Conservation (phyloP, 37 sponge, comb jelly and placozoan genomes). For the Mnemiopsis leidyi region DNA sequence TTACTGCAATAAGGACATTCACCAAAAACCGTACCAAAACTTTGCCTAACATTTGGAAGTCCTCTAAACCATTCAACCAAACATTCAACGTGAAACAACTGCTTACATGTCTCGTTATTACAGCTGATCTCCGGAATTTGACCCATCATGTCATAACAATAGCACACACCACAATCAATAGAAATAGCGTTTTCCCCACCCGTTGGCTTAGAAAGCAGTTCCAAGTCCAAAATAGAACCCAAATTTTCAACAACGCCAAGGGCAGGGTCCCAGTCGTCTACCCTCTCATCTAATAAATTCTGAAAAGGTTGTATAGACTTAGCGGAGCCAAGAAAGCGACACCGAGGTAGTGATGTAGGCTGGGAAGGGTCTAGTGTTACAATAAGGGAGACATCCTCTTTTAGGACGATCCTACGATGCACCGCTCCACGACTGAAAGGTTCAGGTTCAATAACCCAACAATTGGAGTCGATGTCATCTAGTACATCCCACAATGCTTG, state of each 20-base stretch:
- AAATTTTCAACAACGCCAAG: background rate
- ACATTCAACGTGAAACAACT: constrained; percentile 43
- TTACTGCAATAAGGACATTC: constrained; percentile 61
- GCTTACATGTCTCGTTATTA: constrained; percentile 14
- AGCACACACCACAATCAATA: constrained; percentile 58
- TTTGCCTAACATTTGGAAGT: constrained; percentile 20
- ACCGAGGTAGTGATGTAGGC: constrained; percentile 39
- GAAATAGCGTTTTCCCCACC: background rate
- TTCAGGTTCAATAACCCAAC: constrained; percentile 61
- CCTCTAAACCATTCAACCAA: constrained; percentile 60
- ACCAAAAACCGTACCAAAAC: constrained; percentile 63
- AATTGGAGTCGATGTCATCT: constrained; percentile 47
- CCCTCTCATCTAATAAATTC: constrained; percentile 2
- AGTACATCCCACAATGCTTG: constrained; percentile 46
- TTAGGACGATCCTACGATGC: constrained; percentile 30
- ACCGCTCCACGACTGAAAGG: background rate
- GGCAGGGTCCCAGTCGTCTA: constrained; percentile 35
- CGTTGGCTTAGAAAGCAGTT: background rate
- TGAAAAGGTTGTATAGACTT: constrained; percentile 3
- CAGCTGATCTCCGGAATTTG: constrained; percentile 48
- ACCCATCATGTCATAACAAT: constrained; percentile 50
- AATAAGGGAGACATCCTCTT: constrained; percentile 10
- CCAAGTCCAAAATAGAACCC: background rate
- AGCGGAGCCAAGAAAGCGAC: constrained; percentile 51
- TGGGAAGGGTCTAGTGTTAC: constrained; percentile 18